Evolutionary conservation across 2,113 vertebrate genomes (phyloP).

Genomic region (Phalacrocorax aristotelis): DNA sequence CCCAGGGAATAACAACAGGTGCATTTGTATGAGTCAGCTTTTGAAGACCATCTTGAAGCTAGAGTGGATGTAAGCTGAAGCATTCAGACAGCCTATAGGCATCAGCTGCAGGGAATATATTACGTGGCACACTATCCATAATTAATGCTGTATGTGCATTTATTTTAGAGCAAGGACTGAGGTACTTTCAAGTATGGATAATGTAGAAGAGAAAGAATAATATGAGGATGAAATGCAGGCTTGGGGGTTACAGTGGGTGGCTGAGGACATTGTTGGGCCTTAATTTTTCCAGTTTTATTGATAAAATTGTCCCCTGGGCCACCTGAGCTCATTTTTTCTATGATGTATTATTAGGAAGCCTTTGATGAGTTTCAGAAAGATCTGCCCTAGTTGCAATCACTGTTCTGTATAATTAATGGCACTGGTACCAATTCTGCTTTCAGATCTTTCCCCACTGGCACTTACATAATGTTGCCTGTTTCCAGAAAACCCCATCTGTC

Average conservation of each 20-base stretch:
- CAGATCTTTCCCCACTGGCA: background rate
- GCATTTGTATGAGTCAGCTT: background rate
- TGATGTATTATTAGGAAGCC: background rate
- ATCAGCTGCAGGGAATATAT: background rate
- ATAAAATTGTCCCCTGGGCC: background rate
- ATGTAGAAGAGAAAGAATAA: background rate
- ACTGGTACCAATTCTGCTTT: background rate
- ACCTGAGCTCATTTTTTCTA: background rate
- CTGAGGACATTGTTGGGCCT: background rate
- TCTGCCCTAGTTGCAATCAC: background rate
- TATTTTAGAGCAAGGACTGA: background rate
- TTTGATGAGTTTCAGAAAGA: background rate
- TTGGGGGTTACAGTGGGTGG: background rate
- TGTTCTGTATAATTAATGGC: background rate
- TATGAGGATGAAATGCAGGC: background rate
- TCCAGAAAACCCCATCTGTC: background rate
- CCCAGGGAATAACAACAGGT: background rate
- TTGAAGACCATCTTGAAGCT: background rate
- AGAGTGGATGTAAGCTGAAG: background rate
- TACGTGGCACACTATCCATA: background rate
- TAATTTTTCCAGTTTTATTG: background rate
- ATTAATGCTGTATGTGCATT: background rate
- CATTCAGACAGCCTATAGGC: background rate
- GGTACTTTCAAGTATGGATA: background rate
- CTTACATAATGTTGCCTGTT: background rate